Evolutionary conservation across 2,888 invertebrate genomes (phyloP).

Genomic region (Tenthredo mesomela): DNA sequence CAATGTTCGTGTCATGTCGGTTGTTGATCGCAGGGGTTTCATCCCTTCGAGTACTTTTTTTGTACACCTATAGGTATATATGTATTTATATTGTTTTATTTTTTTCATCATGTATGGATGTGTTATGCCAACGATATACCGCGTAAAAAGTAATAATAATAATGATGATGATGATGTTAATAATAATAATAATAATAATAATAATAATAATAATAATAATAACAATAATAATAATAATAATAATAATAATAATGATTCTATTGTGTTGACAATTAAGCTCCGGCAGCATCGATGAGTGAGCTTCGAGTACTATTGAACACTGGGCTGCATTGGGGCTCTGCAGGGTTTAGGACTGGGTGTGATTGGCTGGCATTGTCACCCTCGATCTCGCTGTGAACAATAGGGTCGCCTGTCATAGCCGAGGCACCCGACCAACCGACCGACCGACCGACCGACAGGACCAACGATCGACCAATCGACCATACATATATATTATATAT

Average conservation of each 20-base stretch:
- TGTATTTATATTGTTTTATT: not conserved
- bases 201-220: constrained; percentile 16
- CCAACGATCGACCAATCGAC: constrained; percentile 11
- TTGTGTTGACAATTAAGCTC: constrained; percentile 55
- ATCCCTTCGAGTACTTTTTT: constrained; percentile 19
- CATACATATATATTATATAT: not conserved
- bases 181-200: not conserved
- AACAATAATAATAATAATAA: not conserved
- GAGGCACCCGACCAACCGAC: not conserved
- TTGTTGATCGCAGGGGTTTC: not conserved
- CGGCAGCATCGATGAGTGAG: constrained; percentile 31
- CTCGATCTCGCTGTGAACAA: constrained; percentile 66
- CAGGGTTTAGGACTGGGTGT: constrained; percentile 49
- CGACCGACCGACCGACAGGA: constrained; percentile 25
- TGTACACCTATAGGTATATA: not conserved
- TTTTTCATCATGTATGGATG: not conserved
- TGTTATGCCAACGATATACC: not conserved
- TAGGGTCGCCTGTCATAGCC: constrained; percentile 55
- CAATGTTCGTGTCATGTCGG: not conserved
- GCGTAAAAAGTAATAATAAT: not conserved
- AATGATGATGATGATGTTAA: not conserved
- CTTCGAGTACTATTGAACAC: constrained; percentile 39
- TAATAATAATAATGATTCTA: constrained; percentile 37
- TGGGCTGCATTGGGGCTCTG: not conserved
- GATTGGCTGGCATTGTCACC: constrained; percentile 68